phyloP scores from a whole-genome alignment of 1,140 invertebrate species.

The Trissolcus basalis region DNA sequence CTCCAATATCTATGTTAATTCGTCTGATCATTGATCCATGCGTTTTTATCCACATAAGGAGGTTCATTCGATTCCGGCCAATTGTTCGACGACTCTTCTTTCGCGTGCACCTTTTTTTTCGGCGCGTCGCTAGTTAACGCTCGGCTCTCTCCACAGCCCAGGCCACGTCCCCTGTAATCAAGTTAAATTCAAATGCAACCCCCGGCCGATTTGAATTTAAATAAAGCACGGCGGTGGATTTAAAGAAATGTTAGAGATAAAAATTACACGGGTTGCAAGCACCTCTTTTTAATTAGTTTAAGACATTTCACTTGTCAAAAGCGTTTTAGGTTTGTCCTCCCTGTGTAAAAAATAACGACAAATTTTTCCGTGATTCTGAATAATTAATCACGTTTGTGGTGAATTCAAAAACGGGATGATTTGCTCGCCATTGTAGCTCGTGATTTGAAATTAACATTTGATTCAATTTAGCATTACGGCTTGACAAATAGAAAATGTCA shows the following conservation, averaged over 20 bases:
- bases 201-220: constrained; percentile 34
- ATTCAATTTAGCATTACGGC: no score
- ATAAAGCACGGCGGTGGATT: constrained; percentile 28
- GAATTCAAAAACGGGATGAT: no score
- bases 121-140: no score
- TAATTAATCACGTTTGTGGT: no score
- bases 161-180: constrained; percentile 26
- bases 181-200: constrained; percentile 39
- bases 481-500: no score
- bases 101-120: neutral
- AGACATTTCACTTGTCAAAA: neutral
- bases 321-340: neutral
- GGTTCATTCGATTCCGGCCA: constrained; percentile 15
- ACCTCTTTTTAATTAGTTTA: constrained; percentile 11
- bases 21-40: constrained; percentile 19
- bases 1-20: constrained; percentile 50
- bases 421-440: no score
- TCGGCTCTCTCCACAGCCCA: neutral
- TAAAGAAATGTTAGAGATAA: constrained; percentile 39
- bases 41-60: constrained; percentile 1
- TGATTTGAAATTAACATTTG: no score
- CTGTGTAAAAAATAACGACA: no score
- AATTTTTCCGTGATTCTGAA: no score
- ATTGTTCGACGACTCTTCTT: constrained; percentile 9
- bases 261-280: constrained; percentile 23